Evolutionary conservation across 2,113 vertebrate species (phyloP).

Genomic region (Dicaeum eximium): DNA sequence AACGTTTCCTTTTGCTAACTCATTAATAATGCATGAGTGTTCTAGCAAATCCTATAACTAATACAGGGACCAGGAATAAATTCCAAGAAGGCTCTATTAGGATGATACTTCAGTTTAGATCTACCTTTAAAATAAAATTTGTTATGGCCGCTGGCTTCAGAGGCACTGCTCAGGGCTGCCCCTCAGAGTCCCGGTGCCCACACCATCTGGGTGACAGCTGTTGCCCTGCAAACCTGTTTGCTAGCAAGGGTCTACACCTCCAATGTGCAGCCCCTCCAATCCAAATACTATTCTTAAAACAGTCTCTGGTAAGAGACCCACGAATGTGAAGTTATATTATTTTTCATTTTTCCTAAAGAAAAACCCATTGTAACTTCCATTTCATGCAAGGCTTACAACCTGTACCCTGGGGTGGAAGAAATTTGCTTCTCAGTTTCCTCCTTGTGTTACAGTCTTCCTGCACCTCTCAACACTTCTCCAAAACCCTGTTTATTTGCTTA

Average conservation of each 20-base stretch:
- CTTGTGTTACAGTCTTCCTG: neutral
- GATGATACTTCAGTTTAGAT: neutral
- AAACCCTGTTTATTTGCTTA: neutral
- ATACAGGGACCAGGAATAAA: neutral
- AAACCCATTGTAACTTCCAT: neutral
- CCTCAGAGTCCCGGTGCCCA: accelerated
- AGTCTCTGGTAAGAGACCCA: neutral
- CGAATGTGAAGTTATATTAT: neutral
- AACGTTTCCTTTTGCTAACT: neutral
- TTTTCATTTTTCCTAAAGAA: neutral
- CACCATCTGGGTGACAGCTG: neutral
- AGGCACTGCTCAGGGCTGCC: neutral
- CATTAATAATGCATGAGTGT: neutral
- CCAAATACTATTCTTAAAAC: neutral
- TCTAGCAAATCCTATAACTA: neutral
- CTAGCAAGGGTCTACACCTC: neutral
- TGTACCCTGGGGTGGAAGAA: neutral
- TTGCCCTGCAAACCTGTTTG: neutral
- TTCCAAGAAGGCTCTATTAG: neutral
- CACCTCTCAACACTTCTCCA: neutral
- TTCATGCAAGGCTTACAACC: neutral
- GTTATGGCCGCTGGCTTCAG: neutral
- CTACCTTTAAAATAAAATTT: neutral
- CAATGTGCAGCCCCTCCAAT: neutral
- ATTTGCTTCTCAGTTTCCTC: neutral